Evolutionary conservation across 2,797 vertebrate genomes (phyloP).

Genomic region (Parauchenoglanis punctatus): DNA sequence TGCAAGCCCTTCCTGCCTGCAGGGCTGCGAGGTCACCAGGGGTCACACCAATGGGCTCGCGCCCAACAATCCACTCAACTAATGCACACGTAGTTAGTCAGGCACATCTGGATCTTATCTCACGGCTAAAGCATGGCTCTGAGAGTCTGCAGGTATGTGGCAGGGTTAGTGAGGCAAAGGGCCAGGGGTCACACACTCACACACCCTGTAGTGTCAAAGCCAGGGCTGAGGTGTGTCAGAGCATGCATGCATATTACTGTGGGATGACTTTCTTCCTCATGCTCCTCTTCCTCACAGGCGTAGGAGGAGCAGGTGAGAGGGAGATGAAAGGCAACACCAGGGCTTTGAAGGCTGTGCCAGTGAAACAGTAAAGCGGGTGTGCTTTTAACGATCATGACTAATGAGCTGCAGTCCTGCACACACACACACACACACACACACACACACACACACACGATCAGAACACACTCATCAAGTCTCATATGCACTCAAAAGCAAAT

Average conservation of each 20-base stretch:
- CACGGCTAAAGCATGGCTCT: constrained; percentile 55
- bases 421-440: constrained; percentile 43
- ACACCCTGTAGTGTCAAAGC: constrained; percentile 52
- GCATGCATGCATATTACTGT: background rate
- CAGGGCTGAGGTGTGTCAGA: constrained; percentile 41
- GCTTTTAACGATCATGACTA: constrained; percentile 77
- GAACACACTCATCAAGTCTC: constrained; percentile 38
- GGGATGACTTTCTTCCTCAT: constrained; percentile 49
- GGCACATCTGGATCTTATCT: constrained; percentile 82
- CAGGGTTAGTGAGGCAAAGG: constrained; percentile 38
- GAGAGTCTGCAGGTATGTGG: constrained; percentile 64
- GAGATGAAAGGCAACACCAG: constrained; percentile 70
- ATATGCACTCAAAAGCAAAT: constrained; percentile 54
- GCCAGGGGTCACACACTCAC: constrained; percentile 39
- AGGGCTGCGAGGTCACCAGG: constrained; percentile 72
- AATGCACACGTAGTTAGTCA: constrained; percentile 37
- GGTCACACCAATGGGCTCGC: constrained; percentile 69
- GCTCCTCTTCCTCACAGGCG: constrained; percentile 42
- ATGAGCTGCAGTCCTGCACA: constrained; percentile 72
- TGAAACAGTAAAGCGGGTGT: constrained; percentile 73
- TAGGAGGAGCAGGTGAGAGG: constrained; percentile 65
- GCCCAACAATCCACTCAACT: constrained; percentile 46
- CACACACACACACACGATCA: constrained; percentile 22
- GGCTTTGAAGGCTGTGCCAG: constrained; percentile 71
- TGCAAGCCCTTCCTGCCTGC: constrained; percentile 78